Conservation (phyloP, 2,888 invertebrate species). For the Lasioglossum oenotherae region DNA sequence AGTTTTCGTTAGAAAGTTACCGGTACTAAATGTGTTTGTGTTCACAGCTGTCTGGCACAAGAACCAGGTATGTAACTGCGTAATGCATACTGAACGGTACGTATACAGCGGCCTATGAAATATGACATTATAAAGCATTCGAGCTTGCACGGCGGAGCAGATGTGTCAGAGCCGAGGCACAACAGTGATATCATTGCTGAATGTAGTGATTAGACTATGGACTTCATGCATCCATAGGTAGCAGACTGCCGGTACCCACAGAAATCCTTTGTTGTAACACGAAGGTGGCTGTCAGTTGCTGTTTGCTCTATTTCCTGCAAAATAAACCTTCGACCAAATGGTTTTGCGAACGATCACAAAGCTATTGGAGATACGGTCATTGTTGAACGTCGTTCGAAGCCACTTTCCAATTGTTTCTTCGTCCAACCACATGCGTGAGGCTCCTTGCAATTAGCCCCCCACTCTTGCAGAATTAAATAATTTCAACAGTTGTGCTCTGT, state of each 20-base stretch:
- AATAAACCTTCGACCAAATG: neutral
- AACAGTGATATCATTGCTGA: neutral
- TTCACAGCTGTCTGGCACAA: conserved; percentile 24
- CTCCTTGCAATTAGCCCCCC: too few species aligned
- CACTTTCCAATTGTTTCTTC: too few species aligned
- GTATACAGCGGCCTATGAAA: conserved; percentile 29
- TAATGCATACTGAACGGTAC: conserved; percentile 48
- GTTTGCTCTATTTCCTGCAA: neutral
- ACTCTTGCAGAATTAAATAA: too few species aligned
- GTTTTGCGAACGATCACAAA: neutral
- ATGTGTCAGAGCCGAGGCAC: conserved; percentile 1
- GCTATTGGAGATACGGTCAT: neutral
- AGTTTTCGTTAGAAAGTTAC: conserved; percentile 44
- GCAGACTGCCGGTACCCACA: neutral
- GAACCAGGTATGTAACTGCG: conserved; percentile 29
- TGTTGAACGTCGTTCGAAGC: neutral
- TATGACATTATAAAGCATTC: conserved; percentile 45
- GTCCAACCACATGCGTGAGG: too few species aligned
- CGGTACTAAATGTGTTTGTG: conserved; percentile 30
- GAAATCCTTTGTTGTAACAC: neutral
- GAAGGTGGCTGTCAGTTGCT: neutral
- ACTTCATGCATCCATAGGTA: neutral
- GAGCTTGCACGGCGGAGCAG: neutral
- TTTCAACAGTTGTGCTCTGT: too few species aligned
- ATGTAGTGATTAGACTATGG: conserved; percentile 13